Conservation (phyloP, 1,140 invertebrate genomes). For the Megathymus violae region DNA sequence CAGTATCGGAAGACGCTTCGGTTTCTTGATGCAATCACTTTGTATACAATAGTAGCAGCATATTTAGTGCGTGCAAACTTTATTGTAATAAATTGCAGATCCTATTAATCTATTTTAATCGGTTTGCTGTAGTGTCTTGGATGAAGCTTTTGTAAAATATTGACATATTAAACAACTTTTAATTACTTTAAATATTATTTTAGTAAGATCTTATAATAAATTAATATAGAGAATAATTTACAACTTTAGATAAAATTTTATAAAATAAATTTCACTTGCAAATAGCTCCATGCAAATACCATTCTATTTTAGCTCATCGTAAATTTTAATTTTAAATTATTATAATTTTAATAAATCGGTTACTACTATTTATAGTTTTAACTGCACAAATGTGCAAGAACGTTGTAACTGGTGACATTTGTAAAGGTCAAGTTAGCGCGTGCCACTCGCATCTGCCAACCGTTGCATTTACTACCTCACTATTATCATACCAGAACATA, state of each 20-base stretch:
- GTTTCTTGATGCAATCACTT: conserved; percentile 36
- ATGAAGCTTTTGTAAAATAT: no score
- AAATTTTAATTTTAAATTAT: no score
- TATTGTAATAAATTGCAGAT: conserved; percentile 13
- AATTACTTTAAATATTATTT: no score
- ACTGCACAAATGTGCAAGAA: conserved; percentile 3
- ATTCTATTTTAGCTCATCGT: no score
- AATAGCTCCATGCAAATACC: no score
- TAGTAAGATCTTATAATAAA: no score
- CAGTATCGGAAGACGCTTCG: background rate
- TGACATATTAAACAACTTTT: no score
- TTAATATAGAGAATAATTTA: no score
- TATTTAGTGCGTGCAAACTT: conserved; percentile 22
- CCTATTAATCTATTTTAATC: background rate
- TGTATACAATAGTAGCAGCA: conserved; percentile 32
- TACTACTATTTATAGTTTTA: conserved; percentile 11
- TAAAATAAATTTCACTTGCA: no score
- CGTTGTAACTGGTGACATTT: conserved; percentile 39
- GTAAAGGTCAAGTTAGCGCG: conserved; percentile 36
- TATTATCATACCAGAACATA: conserved; percentile 14
- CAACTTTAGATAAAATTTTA: no score
- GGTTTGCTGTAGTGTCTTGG: no score
- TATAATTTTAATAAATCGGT: no score
- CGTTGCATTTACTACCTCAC: conserved; percentile 30
- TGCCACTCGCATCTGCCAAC: conserved; percentile 48